phyloP scores from a whole-genome alignment of 2,113 vertebrate genomes.

The Pitta sordida region DNA sequence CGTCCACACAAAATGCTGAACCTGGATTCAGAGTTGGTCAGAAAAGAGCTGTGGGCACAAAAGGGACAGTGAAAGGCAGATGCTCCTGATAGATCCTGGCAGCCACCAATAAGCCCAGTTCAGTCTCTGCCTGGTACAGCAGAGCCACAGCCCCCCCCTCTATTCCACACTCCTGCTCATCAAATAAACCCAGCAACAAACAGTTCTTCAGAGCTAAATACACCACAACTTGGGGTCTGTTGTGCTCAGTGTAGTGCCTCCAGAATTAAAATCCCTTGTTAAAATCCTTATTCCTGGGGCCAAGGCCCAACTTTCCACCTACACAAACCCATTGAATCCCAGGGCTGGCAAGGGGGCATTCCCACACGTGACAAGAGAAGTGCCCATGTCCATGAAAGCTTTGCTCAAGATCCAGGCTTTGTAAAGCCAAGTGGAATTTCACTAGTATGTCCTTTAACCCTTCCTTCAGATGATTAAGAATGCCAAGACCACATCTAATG shows the following conservation, averaged over 20 bases:
- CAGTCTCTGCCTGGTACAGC: neutral
- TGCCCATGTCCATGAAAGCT: neutral
- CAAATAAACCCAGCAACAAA: neutral
- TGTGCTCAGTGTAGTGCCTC: neutral
- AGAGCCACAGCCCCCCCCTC: neutral
- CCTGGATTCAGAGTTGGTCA: neutral
- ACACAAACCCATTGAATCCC: neutral
- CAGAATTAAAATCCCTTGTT: neutral
- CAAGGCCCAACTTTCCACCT: neutral
- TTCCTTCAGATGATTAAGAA: neutral
- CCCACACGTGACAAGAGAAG: neutral
- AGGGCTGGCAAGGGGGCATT: neutral
- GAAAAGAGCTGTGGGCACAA: neutral
- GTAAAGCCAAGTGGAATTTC: neutral
- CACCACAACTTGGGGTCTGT: accelerated
- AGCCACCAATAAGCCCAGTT: neutral
- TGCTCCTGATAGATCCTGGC: neutral
- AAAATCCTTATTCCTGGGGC: neutral
- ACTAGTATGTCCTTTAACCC: neutral
- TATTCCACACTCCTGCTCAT: neutral
- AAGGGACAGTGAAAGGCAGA: neutral
- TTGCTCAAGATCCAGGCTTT: neutral
- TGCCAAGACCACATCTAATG: neutral
- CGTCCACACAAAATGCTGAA: accelerated
- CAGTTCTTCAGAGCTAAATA: neutral